These are phyloP conservation scores for Gymnarchus niloticus DNA, from an alignment of 2,113 vertebrate genomes.

Conservation along the genomic window DNA sequence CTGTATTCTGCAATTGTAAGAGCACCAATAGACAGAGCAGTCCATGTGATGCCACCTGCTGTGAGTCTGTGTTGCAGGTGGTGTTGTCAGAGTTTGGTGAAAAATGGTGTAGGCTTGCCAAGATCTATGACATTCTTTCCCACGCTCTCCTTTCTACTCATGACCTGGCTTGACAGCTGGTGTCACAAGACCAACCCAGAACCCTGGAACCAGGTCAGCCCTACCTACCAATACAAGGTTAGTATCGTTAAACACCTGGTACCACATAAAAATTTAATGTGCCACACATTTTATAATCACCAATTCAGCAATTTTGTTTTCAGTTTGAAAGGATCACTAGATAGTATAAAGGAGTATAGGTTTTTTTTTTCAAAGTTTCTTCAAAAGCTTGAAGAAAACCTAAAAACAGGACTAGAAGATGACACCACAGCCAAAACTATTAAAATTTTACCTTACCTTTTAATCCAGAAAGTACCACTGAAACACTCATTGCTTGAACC, in stretches of 20 bases:
- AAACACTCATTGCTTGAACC: too few relatives aligned
- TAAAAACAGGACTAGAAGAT: too few relatives aligned
- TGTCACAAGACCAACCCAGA: conserved; percentile 80
- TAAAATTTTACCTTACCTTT: too few relatives aligned
- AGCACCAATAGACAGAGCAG: neutral
- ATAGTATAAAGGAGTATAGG: neutral
- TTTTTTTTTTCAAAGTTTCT: neutral
- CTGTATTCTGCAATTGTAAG: too few relatives aligned
- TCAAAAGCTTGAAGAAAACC: too few relatives aligned
- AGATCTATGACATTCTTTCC: neutral
- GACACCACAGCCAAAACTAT: too few relatives aligned
- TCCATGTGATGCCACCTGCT: neutral
- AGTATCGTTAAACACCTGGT: neutral
- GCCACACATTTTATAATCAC: neutral
- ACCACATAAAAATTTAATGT: neutral
- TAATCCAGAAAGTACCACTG: too few relatives aligned
- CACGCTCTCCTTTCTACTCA: neutral
- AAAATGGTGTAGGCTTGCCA: neutral
- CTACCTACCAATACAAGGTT: conserved; percentile 88
- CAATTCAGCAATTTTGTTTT: neutral
- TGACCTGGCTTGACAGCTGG: conserved; percentile 65
- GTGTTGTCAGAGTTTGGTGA: neutral
- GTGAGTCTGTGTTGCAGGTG: neutral
- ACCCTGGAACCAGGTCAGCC: conserved; percentile 82
- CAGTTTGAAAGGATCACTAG: neutral